Evolutionary conservation across 2,113 vertebrate genomes (phyloP).

Genomic region (Serinus canaria): DNA sequence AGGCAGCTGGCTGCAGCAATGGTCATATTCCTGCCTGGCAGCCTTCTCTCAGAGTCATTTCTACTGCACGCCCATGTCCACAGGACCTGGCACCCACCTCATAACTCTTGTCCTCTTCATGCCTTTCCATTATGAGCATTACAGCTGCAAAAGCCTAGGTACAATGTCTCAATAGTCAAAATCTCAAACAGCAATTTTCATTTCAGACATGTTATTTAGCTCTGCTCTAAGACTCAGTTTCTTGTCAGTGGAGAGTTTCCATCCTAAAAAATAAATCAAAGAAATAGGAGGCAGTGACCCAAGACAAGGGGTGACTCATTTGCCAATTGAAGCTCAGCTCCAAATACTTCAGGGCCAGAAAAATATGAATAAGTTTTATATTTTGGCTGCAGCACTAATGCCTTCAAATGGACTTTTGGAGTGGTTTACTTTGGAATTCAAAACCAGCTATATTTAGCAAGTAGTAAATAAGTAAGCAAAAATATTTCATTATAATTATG

Average conservation of each 20-base stretch:
- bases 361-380: neutral
- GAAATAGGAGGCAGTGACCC: neutral
- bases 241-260: neutral
- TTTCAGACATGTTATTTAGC: neutral
- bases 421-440: neutral
- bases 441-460: neutral
- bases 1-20: neutral
- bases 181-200: neutral
- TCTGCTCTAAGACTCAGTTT: neutral
- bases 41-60: neutral
- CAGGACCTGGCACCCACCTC: neutral
- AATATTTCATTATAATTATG: neutral
- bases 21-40: neutral
- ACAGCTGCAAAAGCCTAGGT: neutral
- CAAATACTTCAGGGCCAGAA: neutral
- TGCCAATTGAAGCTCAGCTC: neutral
- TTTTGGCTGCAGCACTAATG: neutral
- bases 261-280: neutral
- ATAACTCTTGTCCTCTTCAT: neutral
- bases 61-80: too few relatives aligned
- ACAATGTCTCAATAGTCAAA: neutral
- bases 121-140: neutral
- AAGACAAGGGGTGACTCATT: neutral
- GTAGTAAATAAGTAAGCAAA: conserved; percentile 11
- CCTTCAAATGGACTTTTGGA: conserved; percentile 28